Percentiles rank a stretch among this genome's conserved stretches.
phyloP scores from a whole-genome alignment of 2,113 vertebrate species.

The Chaetodon auriga region DNA sequence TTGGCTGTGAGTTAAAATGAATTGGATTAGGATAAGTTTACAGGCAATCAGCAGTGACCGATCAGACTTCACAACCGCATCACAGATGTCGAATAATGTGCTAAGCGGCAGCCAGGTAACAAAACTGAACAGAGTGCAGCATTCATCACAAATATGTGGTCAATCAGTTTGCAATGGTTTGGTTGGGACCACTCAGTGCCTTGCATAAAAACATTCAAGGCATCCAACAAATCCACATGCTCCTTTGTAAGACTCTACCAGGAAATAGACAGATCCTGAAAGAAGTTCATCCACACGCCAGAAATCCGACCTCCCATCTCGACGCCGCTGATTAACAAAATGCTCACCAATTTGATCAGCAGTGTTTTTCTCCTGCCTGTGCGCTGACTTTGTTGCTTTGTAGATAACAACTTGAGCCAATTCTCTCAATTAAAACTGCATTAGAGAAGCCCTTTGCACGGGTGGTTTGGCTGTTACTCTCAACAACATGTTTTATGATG shows the following conservation, averaged over 20 bases:
- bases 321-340: slow-evolving; percentile 8
- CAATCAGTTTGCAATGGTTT: background rate
- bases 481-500: slow-evolving; percentile 64
- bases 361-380: slow-evolving; percentile 10
- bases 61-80: background rate
- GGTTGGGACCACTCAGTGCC: background rate
- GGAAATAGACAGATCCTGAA: slow-evolving; percentile 5
- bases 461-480: slow-evolving; percentile 56
- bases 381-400: background rate
- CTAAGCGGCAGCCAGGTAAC: background rate
- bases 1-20: background rate
- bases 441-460: slow-evolving; percentile 33
- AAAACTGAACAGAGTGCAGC: background rate
- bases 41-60: background rate
- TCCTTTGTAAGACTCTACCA: background rate
- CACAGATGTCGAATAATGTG: background rate
- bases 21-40: slow-evolving; percentile 12
- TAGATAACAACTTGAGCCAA: slow-evolving; percentile 25
- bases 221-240: slow-evolving; percentile 16
- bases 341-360: slow-evolving; percentile 29
- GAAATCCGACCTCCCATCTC: slow-evolving; percentile 33
- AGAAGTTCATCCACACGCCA: background rate
- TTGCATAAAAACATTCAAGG: slow-evolving; percentile 1
- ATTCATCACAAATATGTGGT: background rate
- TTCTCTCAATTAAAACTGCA: slow-evolving; percentile 46